These are phyloP conservation scores for Heliconius cydno DNA, from an alignment of 2,888 invertebrate species.

Conservation along the genomic window DNA sequence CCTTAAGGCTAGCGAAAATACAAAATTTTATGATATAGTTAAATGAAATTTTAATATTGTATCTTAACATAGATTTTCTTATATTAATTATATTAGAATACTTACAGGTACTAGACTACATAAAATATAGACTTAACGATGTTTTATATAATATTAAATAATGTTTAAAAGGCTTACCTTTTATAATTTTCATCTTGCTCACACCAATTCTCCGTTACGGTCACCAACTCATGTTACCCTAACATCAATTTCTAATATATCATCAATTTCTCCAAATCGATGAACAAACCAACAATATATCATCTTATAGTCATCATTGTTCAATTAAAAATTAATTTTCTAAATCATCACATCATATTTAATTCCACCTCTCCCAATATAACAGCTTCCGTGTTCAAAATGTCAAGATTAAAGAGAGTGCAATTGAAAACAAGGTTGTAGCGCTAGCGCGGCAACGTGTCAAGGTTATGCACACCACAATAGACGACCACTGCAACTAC, in stretches of 20 bases:
- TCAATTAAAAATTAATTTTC: slow-evolving; percentile 5
- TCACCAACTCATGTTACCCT: slow-evolving; percentile 38
- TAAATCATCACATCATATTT: slow-evolving; percentile 35
- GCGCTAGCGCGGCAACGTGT: slow-evolving; percentile 78
- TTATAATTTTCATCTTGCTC: slow-evolving; percentile 68
- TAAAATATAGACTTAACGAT: neutral
- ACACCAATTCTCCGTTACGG: slow-evolving; percentile 50
- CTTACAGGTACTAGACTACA: neutral
- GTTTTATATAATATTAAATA: neutral
- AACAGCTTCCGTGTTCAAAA: slow-evolving; percentile 68
- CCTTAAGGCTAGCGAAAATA: neutral
- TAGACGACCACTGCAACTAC: slow-evolving; percentile 67
- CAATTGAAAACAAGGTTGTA: slow-evolving; percentile 76
- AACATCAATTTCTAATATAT: slow-evolving; percentile 20
- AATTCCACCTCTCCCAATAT: slow-evolving; percentile 60
- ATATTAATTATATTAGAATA: too few species aligned
- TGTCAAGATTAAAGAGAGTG: slow-evolving; percentile 69
- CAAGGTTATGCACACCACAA: slow-evolving; percentile 75
- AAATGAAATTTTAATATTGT: too few species aligned
- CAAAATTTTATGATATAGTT: neutral
- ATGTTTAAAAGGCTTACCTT: slow-evolving; percentile 60
- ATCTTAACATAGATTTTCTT: too few species aligned
- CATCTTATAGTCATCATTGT: slow-evolving; percentile 45
- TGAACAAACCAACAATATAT: slow-evolving; percentile 25
- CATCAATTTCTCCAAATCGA: neutral